Percentiles rank a stretch among this genome's conserved stretches.
Conservation (phyloP, 2,888 invertebrate species). For the Philereme transversata region DNA sequence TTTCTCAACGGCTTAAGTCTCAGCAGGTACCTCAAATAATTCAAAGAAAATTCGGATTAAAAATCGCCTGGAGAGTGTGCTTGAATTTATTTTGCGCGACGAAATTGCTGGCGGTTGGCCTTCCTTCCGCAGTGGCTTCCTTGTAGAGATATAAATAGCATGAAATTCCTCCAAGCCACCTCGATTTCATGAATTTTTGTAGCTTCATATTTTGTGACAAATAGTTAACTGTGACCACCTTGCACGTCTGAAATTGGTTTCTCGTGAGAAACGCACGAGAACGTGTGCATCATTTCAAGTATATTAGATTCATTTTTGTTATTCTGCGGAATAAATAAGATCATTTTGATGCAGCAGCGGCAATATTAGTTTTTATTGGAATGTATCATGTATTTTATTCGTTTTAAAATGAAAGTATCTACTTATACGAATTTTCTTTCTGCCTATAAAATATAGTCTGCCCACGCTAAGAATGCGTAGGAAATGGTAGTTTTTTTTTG, state of each 20-base stretch:
- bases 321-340: background rate
- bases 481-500: too few species aligned
- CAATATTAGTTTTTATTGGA: background rate
- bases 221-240: constrained; percentile 55
- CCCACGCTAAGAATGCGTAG: too few species aligned
- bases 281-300: constrained; percentile 39
- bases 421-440: too few species aligned
- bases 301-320: constrained; percentile 31
- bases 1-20: constrained; percentile 32
- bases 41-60: constrained; percentile 65
- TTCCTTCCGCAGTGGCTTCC: constrained; percentile 56
- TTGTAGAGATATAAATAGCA: constrained; percentile 53
- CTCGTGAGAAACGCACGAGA: constrained; percentile 45
- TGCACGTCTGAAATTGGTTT: constrained; percentile 54
- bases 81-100: constrained; percentile 63
- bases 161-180: constrained; percentile 53
- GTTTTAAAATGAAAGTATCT: too few species aligned
- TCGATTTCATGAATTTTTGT: constrained; percentile 68
- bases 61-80: constrained; percentile 55
- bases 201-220: constrained; percentile 66
- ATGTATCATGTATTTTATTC: too few species aligned
- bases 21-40: constrained; percentile 54
- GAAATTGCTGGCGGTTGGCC: constrained; percentile 60
- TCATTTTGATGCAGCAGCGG: constrained; percentile 1
- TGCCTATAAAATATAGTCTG: too few species aligned